Conservation (phyloP, 2,888 invertebrate species). For the Stegophylla sp. region DNA sequence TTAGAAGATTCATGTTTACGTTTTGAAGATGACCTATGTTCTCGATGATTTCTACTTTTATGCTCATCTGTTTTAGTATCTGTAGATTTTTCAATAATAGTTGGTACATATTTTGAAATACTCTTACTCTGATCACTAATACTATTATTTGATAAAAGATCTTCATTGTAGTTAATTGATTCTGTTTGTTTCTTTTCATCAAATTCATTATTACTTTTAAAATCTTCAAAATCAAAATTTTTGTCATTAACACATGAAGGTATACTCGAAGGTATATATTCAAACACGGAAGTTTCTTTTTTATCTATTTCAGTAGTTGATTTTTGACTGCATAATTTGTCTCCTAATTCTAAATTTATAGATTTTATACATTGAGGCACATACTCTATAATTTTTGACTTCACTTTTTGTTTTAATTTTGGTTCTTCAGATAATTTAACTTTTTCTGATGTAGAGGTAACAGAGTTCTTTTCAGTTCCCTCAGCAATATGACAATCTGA, state of each 20-base stretch:
- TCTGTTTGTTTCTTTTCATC: constrained; percentile 8
- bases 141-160: neutral
- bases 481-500: constrained; percentile 6
- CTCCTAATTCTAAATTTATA: constrained; percentile 6
- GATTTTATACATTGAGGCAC: constrained; percentile 47
- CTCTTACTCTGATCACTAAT: constrained; percentile 1
- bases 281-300: constrained; percentile 19
- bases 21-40: constrained; percentile 41
- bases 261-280: constrained; percentile 42
- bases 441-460: neutral
- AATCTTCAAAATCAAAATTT: constrained; percentile 38
- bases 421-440: constrained; percentile 25
- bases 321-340: neutral
- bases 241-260: constrained; percentile 34
- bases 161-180: neutral
- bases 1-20: constrained; percentile 43
- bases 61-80: neutral
- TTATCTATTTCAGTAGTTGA: constrained; percentile 3
- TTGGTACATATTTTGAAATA: constrained; percentile 40
- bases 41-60: constrained; percentile 4
- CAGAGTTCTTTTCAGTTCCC: constrained; percentile 4
- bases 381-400: constrained; percentile 52
- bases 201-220: constrained; percentile 2
- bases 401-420: constrained; percentile 42
- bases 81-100: constrained; percentile 9